These are phyloP conservation scores for Adoxophyes honmai DNA, from an alignment of 1,140 invertebrate genomes.

Conservation along the genomic window DNA sequence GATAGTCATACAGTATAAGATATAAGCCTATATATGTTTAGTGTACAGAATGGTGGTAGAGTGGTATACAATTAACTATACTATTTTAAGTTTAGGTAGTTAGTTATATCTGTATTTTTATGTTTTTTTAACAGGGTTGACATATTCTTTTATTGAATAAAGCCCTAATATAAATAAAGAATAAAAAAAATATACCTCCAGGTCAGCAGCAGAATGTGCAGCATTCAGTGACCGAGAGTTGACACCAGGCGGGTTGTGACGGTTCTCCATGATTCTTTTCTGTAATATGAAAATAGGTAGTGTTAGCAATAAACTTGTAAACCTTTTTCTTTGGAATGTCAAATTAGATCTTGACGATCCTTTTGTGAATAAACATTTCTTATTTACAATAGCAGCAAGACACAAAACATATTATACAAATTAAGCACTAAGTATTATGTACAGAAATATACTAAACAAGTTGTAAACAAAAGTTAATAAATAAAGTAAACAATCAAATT, in stretches of 20 bases:
- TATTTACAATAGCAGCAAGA: no score
- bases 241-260: constrained; percentile 53
- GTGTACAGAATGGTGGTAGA: background rate
- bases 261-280: background rate
- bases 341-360: background rate
- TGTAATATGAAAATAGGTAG: background rate
- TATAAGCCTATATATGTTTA: background rate
- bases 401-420: no score
- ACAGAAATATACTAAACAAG: no score
- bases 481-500: no score
- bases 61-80: constrained; percentile 19
- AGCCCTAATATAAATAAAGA: no score
- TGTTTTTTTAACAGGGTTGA: no score
- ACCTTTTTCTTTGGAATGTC: background rate
- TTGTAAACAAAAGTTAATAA: no score
- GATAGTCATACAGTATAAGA: no score
- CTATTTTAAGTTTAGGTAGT: no score
- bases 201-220: constrained; percentile 55
- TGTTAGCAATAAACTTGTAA: background rate
- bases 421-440: no score
- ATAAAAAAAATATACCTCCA: constrained; percentile 36
- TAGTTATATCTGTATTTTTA: background rate
- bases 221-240: constrained; percentile 51
- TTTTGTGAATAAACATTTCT: background rate
- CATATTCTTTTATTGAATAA: no score